Evolutionary conservation across 1,140 invertebrate species (phyloP).

Genomic region (Trichonephila clavata): DNA sequence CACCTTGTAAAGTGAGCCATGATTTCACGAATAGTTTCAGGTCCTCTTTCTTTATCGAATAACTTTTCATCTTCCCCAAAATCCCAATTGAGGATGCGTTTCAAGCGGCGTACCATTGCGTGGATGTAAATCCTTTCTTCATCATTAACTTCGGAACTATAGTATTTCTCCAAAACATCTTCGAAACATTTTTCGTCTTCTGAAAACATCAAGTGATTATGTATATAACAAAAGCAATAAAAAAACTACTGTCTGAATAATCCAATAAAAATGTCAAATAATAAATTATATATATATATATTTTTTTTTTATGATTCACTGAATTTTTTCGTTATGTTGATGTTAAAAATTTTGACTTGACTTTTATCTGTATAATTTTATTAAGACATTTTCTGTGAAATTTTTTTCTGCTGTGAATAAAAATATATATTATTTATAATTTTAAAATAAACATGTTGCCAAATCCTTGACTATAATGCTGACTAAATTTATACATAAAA

Average conservation of each 20-base stretch:
- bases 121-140: slow-evolving; percentile 14
- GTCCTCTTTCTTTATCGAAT: slow-evolving; percentile 19
- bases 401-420: neutral
- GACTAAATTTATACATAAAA: too few relatives aligned
- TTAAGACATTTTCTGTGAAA: too few relatives aligned
- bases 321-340: too few relatives aligned
- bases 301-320: too few relatives aligned
- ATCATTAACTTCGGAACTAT: neutral
- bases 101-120: slow-evolving; percentile 2
- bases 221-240: too few relatives aligned
- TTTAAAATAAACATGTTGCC: neutral
- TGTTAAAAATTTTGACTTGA: too few relatives aligned
- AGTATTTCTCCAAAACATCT: slow-evolving; percentile 32
- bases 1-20: slow-evolving; percentile 1
- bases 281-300: too few relatives aligned
- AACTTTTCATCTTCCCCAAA: neutral
- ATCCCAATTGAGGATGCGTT: slow-evolving; percentile 48
- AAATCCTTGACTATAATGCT: neutral
- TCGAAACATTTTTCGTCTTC: neutral
- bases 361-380: too few relatives aligned
- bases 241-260: too few relatives aligned
- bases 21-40: slow-evolving; percentile 5
- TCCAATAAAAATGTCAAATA: too few relatives aligned
- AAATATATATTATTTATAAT: neutral
- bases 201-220: neutral